These are phyloP conservation scores for Sipunculus nudus DNA, from an alignment of 2,888 invertebrate species.

Conservation along the genomic window DNA sequence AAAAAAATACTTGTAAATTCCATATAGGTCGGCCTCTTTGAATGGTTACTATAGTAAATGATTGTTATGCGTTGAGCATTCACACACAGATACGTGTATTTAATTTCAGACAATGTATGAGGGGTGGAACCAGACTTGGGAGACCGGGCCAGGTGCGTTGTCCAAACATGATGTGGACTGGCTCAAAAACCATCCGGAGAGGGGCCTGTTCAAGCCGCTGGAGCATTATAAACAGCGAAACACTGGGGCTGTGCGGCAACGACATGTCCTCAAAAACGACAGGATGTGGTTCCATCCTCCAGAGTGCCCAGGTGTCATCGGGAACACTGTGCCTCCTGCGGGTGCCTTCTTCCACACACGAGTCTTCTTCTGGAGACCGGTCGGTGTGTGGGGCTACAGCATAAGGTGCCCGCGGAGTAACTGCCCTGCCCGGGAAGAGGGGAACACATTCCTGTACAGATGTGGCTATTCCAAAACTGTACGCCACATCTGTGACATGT, in stretches of 20 bases:
- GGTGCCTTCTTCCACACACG: not conserved
- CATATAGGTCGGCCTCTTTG: too few species aligned
- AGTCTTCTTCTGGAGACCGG: constrained; percentile 5
- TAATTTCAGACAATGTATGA: not conserved
- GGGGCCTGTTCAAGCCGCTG: not conserved
- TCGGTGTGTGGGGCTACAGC: constrained; percentile 3
- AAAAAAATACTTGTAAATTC: too few species aligned
- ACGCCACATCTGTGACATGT: constrained; percentile 8
- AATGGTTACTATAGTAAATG: too few species aligned
- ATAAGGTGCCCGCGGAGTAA: constrained; percentile 1
- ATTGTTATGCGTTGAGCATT: too few species aligned
- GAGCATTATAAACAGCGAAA: not conserved
- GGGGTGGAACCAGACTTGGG: constrained; percentile 8
- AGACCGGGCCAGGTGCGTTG: not conserved
- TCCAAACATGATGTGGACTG: not conserved
- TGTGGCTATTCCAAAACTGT: not conserved
- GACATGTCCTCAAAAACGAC: constrained; percentile 5
- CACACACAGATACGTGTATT: not conserved
- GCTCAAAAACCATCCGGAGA: constrained; percentile 2
- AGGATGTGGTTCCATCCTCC: constrained; percentile 14
- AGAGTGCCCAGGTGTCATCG: not conserved
- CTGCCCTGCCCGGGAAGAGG: not conserved
- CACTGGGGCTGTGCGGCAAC: not conserved
- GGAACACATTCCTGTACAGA: not conserved
- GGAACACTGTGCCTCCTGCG: not conserved